Conservation (phyloP, 2,113 vertebrate species). For the Passer montanus region DNA sequence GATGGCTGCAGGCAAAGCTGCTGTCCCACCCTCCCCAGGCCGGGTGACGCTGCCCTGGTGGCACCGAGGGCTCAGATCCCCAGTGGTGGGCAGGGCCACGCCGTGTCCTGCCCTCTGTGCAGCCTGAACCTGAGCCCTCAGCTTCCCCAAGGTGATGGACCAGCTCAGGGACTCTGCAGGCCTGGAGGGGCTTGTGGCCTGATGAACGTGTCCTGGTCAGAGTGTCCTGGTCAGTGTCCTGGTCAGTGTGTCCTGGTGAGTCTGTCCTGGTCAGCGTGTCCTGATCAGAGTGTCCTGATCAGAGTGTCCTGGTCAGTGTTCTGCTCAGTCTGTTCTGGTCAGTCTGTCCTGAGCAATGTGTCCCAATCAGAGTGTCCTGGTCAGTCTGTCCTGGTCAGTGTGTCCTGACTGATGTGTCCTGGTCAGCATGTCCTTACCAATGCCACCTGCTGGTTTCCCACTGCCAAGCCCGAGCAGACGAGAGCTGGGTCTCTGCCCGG, state of each 20-base stretch:
- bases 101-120: fast-evolving
- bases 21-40: neutral
- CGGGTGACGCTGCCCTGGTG: neutral
- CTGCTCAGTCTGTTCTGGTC: no score
- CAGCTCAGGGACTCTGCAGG: neutral
- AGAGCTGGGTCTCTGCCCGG: neutral
- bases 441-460: neutral
- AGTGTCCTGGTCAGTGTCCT: fast-evolving
- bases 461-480: fast-evolving
- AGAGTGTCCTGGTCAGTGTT: no score
- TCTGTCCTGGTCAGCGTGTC: neutral
- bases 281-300: neutral
- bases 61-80: neutral
- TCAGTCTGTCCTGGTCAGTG: fast-evolving
- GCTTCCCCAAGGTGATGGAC: neutral
- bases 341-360: fast-evolving
- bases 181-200: neutral
- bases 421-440: no score
- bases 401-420: neutral
- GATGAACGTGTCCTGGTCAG: neutral
- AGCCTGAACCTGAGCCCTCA: no score
- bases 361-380: no score
- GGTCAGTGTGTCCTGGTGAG: fast-evolving
- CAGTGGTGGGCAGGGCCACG: fast-evolving
- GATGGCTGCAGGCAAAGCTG: neutral